phyloP scores from a whole-genome alignment of 2,797 vertebrate species.

The Sebastes nivosus region DNA sequence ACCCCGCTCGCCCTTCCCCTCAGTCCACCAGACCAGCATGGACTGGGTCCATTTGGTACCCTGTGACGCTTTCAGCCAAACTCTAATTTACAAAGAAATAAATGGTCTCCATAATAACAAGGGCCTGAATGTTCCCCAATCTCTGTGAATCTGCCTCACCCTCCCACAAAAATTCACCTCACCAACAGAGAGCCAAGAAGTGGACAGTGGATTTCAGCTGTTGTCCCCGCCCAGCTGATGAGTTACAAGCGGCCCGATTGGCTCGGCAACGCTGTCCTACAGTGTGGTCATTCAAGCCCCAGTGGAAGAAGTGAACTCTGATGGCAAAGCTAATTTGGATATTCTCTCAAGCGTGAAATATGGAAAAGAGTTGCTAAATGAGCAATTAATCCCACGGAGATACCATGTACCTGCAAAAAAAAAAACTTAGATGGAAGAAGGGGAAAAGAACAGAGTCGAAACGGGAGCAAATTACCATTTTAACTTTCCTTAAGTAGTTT shows the following conservation, averaged over 20 bases:
- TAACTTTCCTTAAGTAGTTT: slow-evolving; percentile 38
- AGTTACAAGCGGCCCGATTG: slow-evolving; percentile 52
- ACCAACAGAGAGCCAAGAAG: slow-evolving; percentile 28
- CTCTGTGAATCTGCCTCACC: slow-evolving; percentile 51
- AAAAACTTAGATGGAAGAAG: slow-evolving; percentile 53
- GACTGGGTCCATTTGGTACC: slow-evolving; percentile 82
- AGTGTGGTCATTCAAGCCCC: slow-evolving; percentile 72
- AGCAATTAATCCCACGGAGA: slow-evolving; percentile 81
- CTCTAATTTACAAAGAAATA: slow-evolving; percentile 83
- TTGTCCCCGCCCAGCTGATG: slow-evolving; percentile 45
- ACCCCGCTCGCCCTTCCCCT: slow-evolving; percentile 56
- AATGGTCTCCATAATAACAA: slow-evolving; percentile 76
- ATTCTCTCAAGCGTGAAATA: slow-evolving; percentile 79
- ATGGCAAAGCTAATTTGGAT: slow-evolving; percentile 82
- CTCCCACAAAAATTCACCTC: slow-evolving; percentile 44
- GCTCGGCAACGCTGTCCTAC: slow-evolving; percentile 45
- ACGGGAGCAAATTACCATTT: slow-evolving; percentile 47
- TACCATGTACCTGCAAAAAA: slow-evolving; percentile 72
- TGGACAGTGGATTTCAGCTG: slow-evolving; percentile 34
- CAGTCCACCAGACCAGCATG: slow-evolving; percentile 74
- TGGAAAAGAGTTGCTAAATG: slow-evolving; percentile 81
- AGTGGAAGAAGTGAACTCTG: slow-evolving; percentile 72
- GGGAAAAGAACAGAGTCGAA: slow-evolving; percentile 40
- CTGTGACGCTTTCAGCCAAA: slow-evolving; percentile 80
- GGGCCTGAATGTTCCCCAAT: slow-evolving; percentile 44